Conservation (phyloP, 2,113 vertebrate genomes). For the Rhea americana region DNA sequence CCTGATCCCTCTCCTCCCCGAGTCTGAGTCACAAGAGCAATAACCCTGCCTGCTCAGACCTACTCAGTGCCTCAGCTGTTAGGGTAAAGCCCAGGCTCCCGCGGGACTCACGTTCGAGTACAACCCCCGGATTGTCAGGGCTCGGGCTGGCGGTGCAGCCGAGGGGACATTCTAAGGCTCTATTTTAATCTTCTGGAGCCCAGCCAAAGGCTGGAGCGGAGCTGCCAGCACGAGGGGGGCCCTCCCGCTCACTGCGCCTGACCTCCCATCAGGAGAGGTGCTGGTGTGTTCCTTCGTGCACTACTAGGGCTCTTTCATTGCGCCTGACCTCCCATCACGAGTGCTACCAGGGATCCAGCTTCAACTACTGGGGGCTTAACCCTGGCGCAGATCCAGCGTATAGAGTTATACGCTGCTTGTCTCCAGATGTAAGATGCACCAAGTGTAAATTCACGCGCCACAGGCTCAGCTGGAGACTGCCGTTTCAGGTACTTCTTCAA, state of each 20-base stretch:
- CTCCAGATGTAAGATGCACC: slow-evolving; percentile 60
- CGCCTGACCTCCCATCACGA: slow-evolving; percentile 68
- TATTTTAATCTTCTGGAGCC: slow-evolving; percentile 71
- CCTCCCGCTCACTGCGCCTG: slow-evolving; percentile 61
- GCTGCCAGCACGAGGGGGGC: slow-evolving; percentile 67
- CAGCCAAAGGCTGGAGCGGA: slow-evolving; percentile 59
- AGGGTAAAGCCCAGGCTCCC: slow-evolving; percentile 56
- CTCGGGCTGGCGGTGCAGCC: slow-evolving; percentile 53
- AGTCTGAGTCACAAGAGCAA: slow-evolving; percentile 44
- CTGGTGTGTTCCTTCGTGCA: slow-evolving; percentile 65
- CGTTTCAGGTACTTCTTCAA: not conserved
- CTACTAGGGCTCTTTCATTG: slow-evolving; percentile 69
- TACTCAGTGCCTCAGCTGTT: slow-evolving; percentile 65
- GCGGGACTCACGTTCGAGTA: slow-evolving; percentile 59
- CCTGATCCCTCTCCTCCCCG: slow-evolving; percentile 39
- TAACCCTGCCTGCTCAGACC: slow-evolving; percentile 23
- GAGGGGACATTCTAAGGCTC: slow-evolving; percentile 71
- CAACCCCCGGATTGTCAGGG: slow-evolving; percentile 70
- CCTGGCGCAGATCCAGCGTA: slow-evolving; percentile 38
- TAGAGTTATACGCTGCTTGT: slow-evolving; percentile 26
- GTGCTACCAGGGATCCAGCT: slow-evolving; percentile 65
- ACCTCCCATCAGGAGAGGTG: slow-evolving; percentile 72
- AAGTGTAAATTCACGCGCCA: not conserved
- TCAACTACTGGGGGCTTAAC: slow-evolving; percentile 44
- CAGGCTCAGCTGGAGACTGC: not conserved